Evolutionary conservation across 1,140 invertebrate genomes (phyloP).

Genomic region (Bemisia tabaci): DNA sequence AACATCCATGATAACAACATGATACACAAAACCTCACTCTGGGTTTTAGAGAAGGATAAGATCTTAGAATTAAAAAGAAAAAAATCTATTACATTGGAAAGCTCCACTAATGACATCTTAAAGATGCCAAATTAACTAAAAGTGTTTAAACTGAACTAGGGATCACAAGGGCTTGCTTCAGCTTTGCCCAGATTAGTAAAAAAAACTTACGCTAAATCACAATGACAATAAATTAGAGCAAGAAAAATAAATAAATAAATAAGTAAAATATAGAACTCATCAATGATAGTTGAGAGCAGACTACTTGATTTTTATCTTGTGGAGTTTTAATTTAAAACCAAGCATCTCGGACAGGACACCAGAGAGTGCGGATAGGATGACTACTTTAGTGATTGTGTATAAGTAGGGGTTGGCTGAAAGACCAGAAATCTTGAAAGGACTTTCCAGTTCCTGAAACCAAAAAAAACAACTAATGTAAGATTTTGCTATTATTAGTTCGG

Average conservation of each 20-base stretch:
- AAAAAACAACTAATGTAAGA: no score
- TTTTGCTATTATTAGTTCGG: no score
- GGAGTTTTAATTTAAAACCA: constrained; percentile 91
- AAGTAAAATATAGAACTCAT: constrained; percentile 17
- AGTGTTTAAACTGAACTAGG: not conserved
- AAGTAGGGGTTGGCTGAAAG: constrained; percentile 89
- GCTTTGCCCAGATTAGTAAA: not conserved
- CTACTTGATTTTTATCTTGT: constrained; percentile 90
- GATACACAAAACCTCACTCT: not conserved
- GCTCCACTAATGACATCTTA: not conserved
- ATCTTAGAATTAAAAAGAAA: not conserved
- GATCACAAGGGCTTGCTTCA: not conserved
- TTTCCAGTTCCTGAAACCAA: constrained; percentile 77
- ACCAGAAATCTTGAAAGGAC: constrained; percentile 92
- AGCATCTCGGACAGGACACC: constrained; percentile 88
- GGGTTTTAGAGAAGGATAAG: not conserved
- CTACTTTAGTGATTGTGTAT: constrained; percentile 90
- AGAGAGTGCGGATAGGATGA: constrained; percentile 85
- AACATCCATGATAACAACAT: not conserved
- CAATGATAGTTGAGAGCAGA: constrained; percentile 13
- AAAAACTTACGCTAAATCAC: not conserved
- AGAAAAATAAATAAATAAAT: not conserved
- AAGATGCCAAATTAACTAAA: not conserved
- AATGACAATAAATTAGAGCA: not conserved
- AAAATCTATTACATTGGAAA: not conserved